Base-by-base conservation (phyloP, 2,888 invertebrate genomes). In the Drosophila vallismaia region DNA sequence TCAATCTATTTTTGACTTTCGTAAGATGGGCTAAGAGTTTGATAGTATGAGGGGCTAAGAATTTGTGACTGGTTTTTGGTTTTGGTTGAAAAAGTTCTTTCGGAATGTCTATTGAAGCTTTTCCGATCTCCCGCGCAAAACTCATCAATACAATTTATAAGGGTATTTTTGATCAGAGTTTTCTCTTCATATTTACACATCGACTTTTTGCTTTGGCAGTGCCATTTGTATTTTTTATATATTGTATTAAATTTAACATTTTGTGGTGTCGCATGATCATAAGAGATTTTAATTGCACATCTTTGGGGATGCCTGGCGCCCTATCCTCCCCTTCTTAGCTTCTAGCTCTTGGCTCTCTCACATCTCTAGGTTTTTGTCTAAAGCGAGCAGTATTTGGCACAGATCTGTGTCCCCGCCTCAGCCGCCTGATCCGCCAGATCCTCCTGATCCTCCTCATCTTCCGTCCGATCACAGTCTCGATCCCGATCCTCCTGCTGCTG, bases 301-400 rank as follows among this genome's bases (percentile, higher is more conserved):
- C 60, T 55, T 49, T 50, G 64, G 62, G 55, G 38, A 4, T 48
- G 36, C 48, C 59, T 51, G 55, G 40, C 40, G 59, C 60, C 62
- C 60, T 42, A 46, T 60, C 62, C 60, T 42, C 62, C 60, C 24
- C 36, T 26, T 55, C 14, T 28, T 55, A 36, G n/a, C 36, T 36
- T n/a, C 40, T 53, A 51, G 44, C 44, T 63, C 52, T 60, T 53
- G 45, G 44, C 44, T 63, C 52, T 60, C 5, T 36, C 45, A 40
- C 12, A 2, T 42, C 7, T 31, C 45, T 58, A 12, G 10, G 10
- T 10, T 33, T 40, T 24, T 64, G 50, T 38, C 44, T 86, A 81
- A 46, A 83, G 75, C 59, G 75, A 81, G 46, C 77, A 86, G 63
- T 77, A 80, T 49, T 81, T 86, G 66, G 70, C 54, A 48, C 56